Evolutionary conservation across 2,113 vertebrate genomes (phyloP).

Genomic region (Epinephelus cyanopodus): DNA sequence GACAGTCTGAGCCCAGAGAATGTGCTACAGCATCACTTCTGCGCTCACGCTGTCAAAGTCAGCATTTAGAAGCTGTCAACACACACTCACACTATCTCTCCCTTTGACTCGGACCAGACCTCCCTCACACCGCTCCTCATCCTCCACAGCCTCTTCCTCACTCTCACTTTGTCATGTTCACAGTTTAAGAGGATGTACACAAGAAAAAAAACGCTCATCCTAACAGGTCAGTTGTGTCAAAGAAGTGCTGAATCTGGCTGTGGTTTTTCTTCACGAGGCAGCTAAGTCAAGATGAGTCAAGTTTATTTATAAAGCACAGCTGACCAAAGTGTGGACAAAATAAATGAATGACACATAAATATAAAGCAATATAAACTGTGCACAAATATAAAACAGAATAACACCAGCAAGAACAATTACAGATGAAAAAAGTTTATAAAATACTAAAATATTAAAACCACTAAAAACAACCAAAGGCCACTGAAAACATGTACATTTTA

Average conservation of each 20-base stretch:
- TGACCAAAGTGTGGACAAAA: no score
- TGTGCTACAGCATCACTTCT: constrained; percentile 78
- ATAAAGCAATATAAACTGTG: no score
- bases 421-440: no score
- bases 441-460: no score
- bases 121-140: constrained; percentile 14
- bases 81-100: constrained; percentile 27
- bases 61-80: constrained; percentile 67
- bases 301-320: no score
- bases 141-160: background rate
- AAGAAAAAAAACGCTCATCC: background rate
- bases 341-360: no score
- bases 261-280: background rate
- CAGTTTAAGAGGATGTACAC: constrained; percentile 1
- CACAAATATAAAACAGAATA: no score
- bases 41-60: constrained; percentile 67
- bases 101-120: constrained; percentile 27
- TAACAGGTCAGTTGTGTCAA: background rate
- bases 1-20: constrained; percentile 77
- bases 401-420: no score
- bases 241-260: background rate
- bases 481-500: no score
- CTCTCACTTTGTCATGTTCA: constrained; percentile 16
- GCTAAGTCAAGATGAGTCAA: background rate
- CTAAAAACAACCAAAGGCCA: no score